A percentile compares a stretch with the other conserved stretches of the same genome.
phyloP scores from a whole-genome alignment of 2,797 vertebrate species.

The Todus mexicanus region DNA sequence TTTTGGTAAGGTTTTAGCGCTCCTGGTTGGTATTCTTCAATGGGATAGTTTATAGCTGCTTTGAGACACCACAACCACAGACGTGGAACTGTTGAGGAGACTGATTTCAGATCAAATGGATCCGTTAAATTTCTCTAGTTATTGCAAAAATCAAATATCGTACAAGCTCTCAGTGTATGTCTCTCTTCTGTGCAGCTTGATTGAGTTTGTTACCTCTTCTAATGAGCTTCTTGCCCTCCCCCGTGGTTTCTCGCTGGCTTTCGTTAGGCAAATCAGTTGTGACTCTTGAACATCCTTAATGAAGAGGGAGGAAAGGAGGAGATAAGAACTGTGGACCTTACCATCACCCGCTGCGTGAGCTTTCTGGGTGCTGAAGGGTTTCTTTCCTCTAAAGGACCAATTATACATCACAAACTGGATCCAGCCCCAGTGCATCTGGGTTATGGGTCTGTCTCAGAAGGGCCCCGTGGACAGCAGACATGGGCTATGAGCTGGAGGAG shows the following conservation, averaged over 20 bases:
- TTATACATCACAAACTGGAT: background rate
- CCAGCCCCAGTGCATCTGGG: background rate
- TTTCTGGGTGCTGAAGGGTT: background rate
- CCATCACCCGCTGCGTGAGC: background rate
- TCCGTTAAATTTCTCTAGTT: background rate
- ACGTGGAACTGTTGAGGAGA: background rate
- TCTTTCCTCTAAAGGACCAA: background rate
- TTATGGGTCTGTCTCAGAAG: background rate
- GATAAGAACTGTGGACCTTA: background rate
- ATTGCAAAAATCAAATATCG: background rate
- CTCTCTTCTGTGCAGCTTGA: background rate
- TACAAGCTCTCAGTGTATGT: rapidly evolving
- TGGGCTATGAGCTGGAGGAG: background rate
- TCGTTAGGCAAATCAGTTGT: background rate
- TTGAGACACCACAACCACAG: background rate
- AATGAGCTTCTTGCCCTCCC: background rate
- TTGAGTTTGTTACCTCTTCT: background rate
- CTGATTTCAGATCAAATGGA: background rate
- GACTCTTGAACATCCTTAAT: background rate
- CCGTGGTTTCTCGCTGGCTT: background rate
- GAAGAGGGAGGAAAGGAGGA: background rate
- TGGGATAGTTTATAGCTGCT: background rate
- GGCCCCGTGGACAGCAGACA: background rate
- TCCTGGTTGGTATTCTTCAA: background rate
- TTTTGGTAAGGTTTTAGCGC: background rate